Conservation (phyloP, 2,888 invertebrate species). For the Dasypogon diadema region DNA sequence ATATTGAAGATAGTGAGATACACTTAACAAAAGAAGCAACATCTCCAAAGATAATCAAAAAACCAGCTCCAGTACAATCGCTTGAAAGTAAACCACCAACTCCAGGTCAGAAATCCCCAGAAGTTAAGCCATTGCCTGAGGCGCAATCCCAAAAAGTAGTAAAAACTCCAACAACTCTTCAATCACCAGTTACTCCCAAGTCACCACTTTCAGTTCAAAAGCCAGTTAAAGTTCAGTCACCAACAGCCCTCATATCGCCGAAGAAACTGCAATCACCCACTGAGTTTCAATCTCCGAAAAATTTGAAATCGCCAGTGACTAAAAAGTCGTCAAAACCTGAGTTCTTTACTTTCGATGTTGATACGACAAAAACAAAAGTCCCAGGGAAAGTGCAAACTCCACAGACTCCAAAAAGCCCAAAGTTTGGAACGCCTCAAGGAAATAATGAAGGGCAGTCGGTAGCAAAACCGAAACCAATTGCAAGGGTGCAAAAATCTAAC, state of each 20-base stretch:
- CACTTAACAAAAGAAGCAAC: background rate
- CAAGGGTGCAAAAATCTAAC: constrained; percentile 62
- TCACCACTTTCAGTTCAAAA: background rate
- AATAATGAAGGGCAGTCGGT: background rate
- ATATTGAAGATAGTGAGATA: too few species aligned
- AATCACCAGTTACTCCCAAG: background rate
- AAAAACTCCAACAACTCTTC: background rate
- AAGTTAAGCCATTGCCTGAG: background rate
- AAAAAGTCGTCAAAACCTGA: constrained; percentile 35
- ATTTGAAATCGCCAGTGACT: background rate
- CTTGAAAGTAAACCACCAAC: background rate
- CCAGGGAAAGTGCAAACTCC: background rate
- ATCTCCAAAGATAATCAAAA: background rate
- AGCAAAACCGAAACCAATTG: constrained; percentile 51
- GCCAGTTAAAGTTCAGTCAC: background rate
- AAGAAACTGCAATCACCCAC: background rate
- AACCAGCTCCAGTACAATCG: background rate
- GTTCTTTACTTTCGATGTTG: constrained; percentile 42
- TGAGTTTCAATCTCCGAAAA: background rate
- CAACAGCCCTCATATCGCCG: background rate
- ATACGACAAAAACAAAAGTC: background rate
- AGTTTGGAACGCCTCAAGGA: background rate
- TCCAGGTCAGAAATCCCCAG: background rate
- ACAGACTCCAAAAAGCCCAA: constrained; percentile 5
- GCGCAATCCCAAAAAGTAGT: background rate